Conservation (phyloP, 2,113 vertebrate genomes). For the Leiothrix lutea region DNA sequence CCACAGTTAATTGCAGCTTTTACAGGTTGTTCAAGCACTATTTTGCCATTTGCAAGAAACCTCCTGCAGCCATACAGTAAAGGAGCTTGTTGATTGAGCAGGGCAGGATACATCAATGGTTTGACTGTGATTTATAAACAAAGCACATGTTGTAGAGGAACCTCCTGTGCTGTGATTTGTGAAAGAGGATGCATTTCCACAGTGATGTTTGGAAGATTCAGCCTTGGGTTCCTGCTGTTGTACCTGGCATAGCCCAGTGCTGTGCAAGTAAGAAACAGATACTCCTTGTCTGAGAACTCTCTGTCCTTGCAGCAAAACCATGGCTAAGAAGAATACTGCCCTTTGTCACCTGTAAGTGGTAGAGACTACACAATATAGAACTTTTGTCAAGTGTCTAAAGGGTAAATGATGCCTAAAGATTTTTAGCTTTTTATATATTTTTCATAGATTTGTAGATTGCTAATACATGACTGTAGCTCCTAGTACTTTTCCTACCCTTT, state of each 20-base stretch:
- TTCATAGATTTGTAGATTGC: neutral
- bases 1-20: conserved; percentile 30
- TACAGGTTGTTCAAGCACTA: conserved; percentile 14
- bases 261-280: neutral
- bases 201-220: neutral
- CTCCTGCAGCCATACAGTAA: neutral
- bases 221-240: neutral
- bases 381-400: neutral
- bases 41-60: conserved; percentile 26
- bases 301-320: neutral
- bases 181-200: neutral
- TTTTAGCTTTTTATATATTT: neutral
- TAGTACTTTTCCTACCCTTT: neutral
- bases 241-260: neutral
- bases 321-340: neutral
- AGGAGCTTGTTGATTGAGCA: neutral
- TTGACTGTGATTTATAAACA: neutral
- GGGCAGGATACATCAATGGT: neutral
- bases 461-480: neutral
- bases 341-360: neutral
- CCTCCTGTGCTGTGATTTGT: neutral
- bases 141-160: neutral
- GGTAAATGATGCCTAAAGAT: neutral
- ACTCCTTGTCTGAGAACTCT: neutral
- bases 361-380: neutral